Base-by-base conservation (phyloP, 2,888 invertebrate species). In the Caenorhabditis parvicauda region DNA sequence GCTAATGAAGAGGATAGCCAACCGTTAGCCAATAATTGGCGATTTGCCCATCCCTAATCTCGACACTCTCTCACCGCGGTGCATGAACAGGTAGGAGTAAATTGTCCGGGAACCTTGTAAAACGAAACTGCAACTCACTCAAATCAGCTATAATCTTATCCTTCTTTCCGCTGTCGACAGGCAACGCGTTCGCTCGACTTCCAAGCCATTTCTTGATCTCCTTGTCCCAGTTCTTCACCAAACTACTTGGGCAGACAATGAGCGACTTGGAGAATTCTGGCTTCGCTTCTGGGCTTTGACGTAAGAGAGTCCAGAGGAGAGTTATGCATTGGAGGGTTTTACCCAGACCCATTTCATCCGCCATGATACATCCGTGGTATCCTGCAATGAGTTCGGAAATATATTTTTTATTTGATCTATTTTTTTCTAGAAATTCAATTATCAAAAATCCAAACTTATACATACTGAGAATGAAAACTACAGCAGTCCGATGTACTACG, bases 191-290 rank as follows among this genome's bases (percentile, higher is more conserved):
- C 28, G 93, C 87, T 59, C 91, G 87, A 22, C 70, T 89, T 2
- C 88, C 89, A 2, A 99, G 84, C 98, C 98, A 98, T 83, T 99
- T 99, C 49, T 87, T 87, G 70, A 98, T 93, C 83, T 98, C 98
- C 83, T 95, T 96, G 79, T 90, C 90, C 98, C 98, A 98, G 83
- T 98, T 99, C 84, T 93, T 95, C 0, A 98, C 98, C 65, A 98
- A 85, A 75, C 95, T 95, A 82, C 94, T 94, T 0, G 98, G 98
- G 54, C 92, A 90, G 0, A 98, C 96, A 64, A 98, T 91, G 28
- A 96, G 89, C 1, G 89, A 92, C 39, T 95, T 96, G 38, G 89
- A 88, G 62, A 96, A 91, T 0, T 88, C 87, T 0, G 94, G 91
- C 79, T 89, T 90, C 63, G 89, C 90, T 65, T 93, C 90, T 0